Base-by-base conservation (phyloP, 2,797 vertebrate genomes). In the Rachycentron canadum region DNA sequence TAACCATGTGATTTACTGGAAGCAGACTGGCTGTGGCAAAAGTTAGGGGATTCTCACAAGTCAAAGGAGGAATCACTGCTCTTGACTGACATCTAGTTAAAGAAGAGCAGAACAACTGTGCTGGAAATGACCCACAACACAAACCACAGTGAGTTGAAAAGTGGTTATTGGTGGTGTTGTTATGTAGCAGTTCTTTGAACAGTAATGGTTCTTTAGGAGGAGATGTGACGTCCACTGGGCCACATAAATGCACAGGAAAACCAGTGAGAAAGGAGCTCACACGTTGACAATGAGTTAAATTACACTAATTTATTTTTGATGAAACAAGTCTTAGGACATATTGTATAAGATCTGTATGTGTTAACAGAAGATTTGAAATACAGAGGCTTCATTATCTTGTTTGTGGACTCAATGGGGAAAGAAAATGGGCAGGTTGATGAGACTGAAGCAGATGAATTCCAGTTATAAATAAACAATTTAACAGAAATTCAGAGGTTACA, bases 1-100 rank as follows among this genome's bases (percentile, higher is more conserved):
- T 49, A 57, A 1, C 0, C 91, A 92, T 5, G 86, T 90, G 91
- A 86, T 82, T 91, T 90, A 62, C 5, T 7, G 41, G 68, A 92
- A 91, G 25, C 5, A 34, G 45, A 2, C 21, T 21, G 53, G 17
- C 19, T 21, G 52, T 36, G 64, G 55, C 32, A 0, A 52, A 74
- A 23, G 3, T 17, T 8, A 3, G 65, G 53, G 21, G 61, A 40
- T 23, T 79, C 6, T 41, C 47, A 2, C 1, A 26, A 11, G 32
- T 0, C 14, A 0, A 4, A 19, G 23, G 2, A 0, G 0, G 0
- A 68, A 16, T 0, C 1, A 0, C 7, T 30, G 72, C 50, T 43
- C 36, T 40, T 45, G 55, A 63, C 63, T 83, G 88, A 76, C 90
- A 85, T 55, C 87, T 86, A 76, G 84, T 76, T 88, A 45, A 0